A percentile compares a stretch with the other conserved stretches of the same genome.
These are phyloP conservation scores for Ciona savignyi DNA, from an alignment of 23 tunicate genomes.

Conservation along the genomic window DNA sequence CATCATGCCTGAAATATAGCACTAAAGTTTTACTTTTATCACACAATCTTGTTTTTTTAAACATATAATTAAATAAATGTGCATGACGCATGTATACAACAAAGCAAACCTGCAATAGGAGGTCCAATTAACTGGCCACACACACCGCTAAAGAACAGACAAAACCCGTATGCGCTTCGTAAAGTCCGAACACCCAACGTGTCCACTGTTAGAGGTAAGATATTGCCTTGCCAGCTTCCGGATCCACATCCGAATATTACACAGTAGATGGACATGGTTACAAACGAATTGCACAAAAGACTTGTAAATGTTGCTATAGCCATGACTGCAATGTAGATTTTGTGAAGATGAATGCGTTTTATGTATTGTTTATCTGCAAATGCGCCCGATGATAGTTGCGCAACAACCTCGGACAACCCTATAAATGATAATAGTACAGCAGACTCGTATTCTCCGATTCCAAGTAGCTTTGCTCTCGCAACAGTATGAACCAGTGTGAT, in stretches of 20 bases:
- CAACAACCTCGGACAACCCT: slow-evolving; percentile 57
- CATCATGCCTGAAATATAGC: slow-evolving; percentile 53
- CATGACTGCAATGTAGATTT: slow-evolving; percentile 66
- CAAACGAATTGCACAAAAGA: slow-evolving; percentile 38
- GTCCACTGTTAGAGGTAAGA: slow-evolving; percentile 83
- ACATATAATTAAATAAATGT: too few relatives aligned
- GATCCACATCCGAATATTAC: slow-evolving; percentile 75
- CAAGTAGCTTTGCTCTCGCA: slow-evolving; percentile 58
- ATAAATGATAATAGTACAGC: slow-evolving; percentile 51
- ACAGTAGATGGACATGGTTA: slow-evolving; percentile 61
- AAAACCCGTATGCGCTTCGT: slow-evolving; percentile 84
- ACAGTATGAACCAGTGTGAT: slow-evolving; percentile 74
- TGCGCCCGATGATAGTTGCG: slow-evolving; percentile 63
- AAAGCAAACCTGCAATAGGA: slow-evolving; percentile 61
- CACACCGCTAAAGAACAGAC: slow-evolving; percentile 79
- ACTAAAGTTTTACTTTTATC: not conserved
- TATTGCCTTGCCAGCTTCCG: slow-evolving; percentile 95
- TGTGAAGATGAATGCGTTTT: slow-evolving; percentile 67
- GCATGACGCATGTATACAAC: too few relatives aligned
- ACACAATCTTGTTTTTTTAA: too few relatives aligned
- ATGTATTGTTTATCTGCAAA: slow-evolving; percentile 59
- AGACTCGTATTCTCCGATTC: slow-evolving; percentile 61
- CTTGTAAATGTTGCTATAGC: slow-evolving; percentile 43
- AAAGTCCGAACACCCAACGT: slow-evolving; percentile 61
- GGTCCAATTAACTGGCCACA: slow-evolving; percentile 87